Evolutionary conservation across 1,140 invertebrate genomes (phyloP), one percentile per base, ranked within the genome.

Genomic region (Sarcophaga bullata): DNA sequence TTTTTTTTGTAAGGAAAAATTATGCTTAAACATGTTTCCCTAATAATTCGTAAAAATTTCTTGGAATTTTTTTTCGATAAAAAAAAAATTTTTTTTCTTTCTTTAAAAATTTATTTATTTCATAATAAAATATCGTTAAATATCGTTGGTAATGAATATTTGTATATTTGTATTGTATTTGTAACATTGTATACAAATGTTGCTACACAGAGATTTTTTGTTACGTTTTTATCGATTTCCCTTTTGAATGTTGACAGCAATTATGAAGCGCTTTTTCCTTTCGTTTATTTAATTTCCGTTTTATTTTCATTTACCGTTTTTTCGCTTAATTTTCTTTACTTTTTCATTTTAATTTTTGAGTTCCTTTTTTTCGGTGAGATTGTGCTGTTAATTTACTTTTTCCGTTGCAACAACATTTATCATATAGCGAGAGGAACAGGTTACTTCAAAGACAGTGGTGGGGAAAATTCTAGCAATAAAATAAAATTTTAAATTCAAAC

Each of bases 191-290:
- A 37, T 37, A 37, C 25, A 37, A 37, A 4, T 37, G 4, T 37
- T 2, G 25, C 1, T 37, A 37, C 4, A 37, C 25, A 37, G 25
- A 37, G n/a, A n/a, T n/a, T 37, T 37, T 37, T 37, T 37, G 25
- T 37, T 37, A 25, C 48, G 15, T 68, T 81, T 81, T 82, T 17
- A 73, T 73, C 80, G 68, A 25, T 58, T 81, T 81, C 62, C 46
- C n/a, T n/a, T 48, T 80, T 73, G 68, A 37, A 46, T 62, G 80
- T 48, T 68, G 52, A 78, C 75, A 80, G 46, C 80, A 83, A 83
- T 83, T 83, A 83, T 83, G 82, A 84, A 81, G n/a, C 82, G 73
- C 73, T 52, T 68, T n/a, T 82, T 81, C 80, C 73, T 81, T 52
- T 72, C 72, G 80, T 62, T 73, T 73, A 49, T 80, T 80, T 81